These are phyloP conservation scores for Rallus crepitans DNA, from an alignment of 2,797 vertebrate genomes.

Conservation along the genomic window DNA sequence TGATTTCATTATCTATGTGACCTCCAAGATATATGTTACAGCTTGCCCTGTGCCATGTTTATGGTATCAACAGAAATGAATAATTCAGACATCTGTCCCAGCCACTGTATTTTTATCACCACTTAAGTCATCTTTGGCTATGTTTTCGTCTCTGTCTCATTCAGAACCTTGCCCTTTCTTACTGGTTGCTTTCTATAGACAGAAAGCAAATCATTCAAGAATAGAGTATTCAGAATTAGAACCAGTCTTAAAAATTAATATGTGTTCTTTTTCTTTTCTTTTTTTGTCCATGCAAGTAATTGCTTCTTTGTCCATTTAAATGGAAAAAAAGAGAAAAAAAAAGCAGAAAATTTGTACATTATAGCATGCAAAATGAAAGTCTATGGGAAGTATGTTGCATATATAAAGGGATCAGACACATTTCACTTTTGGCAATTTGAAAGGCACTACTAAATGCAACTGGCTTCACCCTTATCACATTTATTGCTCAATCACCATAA, in stretches of 20 bases:
- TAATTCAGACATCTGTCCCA: slow-evolving; percentile 46
- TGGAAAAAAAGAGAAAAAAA: neutral
- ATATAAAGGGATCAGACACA: neutral
- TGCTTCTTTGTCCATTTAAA: neutral
- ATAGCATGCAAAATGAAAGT: neutral
- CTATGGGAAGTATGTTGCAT: neutral
- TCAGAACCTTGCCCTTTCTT: neutral
- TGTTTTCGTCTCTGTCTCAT: neutral
- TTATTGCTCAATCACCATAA: neutral
- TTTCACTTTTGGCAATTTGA: neutral
- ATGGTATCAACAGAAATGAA: slow-evolving; percentile 30
- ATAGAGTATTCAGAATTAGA: neutral
- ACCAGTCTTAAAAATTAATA: neutral
- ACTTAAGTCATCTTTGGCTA: neutral
- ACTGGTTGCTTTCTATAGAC: neutral
- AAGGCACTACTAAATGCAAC: neutral
- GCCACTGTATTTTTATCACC: slow-evolving; percentile 38
- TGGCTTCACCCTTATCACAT: neutral
- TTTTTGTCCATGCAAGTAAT: neutral
- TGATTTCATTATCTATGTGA: slow-evolving; percentile 31
- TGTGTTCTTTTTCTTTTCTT: neutral
- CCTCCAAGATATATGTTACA: neutral
- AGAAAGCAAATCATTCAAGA: neutral
- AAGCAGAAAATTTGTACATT: neutral
- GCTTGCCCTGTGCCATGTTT: neutral